Evolutionary conservation across 2,888 invertebrate species (phyloP).

Genomic region (Agonopterix arenella): DNA sequence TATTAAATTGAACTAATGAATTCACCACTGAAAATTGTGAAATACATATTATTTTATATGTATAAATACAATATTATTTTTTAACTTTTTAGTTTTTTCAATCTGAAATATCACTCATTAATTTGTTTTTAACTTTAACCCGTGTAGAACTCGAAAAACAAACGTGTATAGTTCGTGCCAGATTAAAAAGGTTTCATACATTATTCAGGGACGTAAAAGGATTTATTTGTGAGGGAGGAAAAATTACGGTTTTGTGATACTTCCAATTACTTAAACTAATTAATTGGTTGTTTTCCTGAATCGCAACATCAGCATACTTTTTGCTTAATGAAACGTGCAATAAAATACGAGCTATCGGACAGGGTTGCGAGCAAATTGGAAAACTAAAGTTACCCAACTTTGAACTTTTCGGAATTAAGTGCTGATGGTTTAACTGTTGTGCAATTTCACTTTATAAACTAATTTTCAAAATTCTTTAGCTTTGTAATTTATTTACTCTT

Average conservation of each 20-base stretch:
- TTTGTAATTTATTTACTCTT: too few relatives aligned
- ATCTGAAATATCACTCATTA: too few relatives aligned
- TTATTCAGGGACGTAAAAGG: conserved; percentile 48
- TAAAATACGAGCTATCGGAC: conserved; percentile 22
- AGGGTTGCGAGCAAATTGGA: too few relatives aligned
- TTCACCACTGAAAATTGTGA: too few relatives aligned
- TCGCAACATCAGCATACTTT: conserved; percentile 65
- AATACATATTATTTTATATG: too few relatives aligned
- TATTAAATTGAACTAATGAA: too few relatives aligned
- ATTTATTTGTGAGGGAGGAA: conserved; percentile 49
- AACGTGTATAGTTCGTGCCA: conserved; percentile 5
- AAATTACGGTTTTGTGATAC: conserved; percentile 48
- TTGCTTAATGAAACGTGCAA: conserved; percentile 62
- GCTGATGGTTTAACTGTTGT: too few relatives aligned
- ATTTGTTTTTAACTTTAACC: too few relatives aligned
- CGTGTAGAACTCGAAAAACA: conserved; percentile 3
- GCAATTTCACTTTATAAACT: neutral
- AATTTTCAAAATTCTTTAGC: neutral
- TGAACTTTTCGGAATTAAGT: too few relatives aligned
- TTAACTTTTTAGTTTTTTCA: too few relatives aligned
- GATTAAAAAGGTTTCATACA: conserved; percentile 33
- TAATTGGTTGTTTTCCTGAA: conserved; percentile 64
- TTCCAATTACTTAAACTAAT: conserved; percentile 69
- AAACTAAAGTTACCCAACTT: too few relatives aligned
- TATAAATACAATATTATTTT: too few relatives aligned